Base-by-base conservation (phyloP, 2,888 invertebrate genomes). In the Lasioglossum calceatum region DNA sequence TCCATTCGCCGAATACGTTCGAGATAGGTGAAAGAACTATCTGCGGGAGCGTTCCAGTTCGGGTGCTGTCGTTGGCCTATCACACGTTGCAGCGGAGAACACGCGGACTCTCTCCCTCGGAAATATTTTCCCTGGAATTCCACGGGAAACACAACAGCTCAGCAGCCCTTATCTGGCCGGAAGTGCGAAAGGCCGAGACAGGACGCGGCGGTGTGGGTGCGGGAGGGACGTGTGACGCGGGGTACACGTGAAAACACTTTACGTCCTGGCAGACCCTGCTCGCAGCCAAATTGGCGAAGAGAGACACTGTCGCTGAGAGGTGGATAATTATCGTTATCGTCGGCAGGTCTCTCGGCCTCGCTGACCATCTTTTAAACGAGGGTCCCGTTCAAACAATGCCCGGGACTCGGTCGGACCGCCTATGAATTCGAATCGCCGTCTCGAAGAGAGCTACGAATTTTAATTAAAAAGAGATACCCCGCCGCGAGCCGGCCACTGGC, bases 351-450 rank as follows among this genome's bases (percentile, higher is more conserved):
- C 82, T 54, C 42, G 16, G 64, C 42, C 74, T n/a, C 32, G 27
- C 14, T 27, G 71, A 44, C 42, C 75, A 61, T 72, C 75, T 85
- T 78, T 85, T 78, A 78, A 84, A 74, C 77, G 76, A 54, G 80
- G 74, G 27, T 74, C 73, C 19, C 80, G 47, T 61, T 67, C 44
- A 36, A 81, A 84, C 86, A 86, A 81, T 84, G 36, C 81, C 19
- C 47, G n/a, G 23, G 27, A 67, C 71, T 19, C 36, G 70, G 10
- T 54, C 19, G 1, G 70, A 1, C 70, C 10, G 78, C 76, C 79
- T 87, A 85, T 88, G 87, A 88, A 90, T 87, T 88, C 84, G 84
- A 88, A 89, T 87, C 82, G 79, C 84, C 72, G 74, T 50, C 74
- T 67, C 79, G 77, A 71, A 64, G 71, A 78, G 61, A 79, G 67